These are phyloP conservation scores for Dromiciops gliroides DNA, from an alignment of 2,113 vertebrate species.

Conservation along the genomic window DNA sequence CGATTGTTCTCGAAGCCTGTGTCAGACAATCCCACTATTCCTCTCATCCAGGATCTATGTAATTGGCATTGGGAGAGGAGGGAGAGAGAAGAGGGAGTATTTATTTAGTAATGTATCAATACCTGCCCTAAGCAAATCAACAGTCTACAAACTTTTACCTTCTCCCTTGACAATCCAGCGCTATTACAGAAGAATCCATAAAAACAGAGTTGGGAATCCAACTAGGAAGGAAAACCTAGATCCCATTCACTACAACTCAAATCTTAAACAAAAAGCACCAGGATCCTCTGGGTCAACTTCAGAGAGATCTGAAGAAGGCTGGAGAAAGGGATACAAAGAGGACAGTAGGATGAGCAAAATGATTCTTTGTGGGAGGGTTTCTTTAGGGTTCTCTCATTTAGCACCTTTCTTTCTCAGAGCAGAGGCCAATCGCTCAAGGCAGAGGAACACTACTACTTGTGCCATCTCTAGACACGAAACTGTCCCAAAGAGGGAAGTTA, in stretches of 20 bases:
- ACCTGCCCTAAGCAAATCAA: background rate
- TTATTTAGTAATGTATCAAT: background rate
- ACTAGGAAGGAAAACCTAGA: background rate
- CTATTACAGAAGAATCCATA: background rate
- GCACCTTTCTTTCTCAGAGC: background rate
- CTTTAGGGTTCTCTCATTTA: background rate
- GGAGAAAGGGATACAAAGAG: background rate
- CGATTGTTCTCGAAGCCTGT: background rate
- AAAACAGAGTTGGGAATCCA: background rate
- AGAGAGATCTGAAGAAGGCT: background rate
- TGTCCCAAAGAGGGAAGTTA: background rate
- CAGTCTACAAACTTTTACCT: background rate
- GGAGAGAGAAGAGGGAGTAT: background rate
- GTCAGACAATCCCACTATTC: background rate
- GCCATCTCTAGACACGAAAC: slow-evolving; percentile 8
- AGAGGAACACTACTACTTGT: background rate
- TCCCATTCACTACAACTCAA: background rate
- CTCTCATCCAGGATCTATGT: background rate
- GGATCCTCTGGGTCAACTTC: background rate
- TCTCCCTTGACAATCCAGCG: background rate
- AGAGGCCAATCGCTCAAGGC: no score
- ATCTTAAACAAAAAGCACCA: background rate
- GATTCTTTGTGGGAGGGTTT: background rate
- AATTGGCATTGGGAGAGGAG: background rate
- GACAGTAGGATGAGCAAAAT: background rate